These are phyloP conservation scores for Pseudopleuronectes americanus DNA, from an alignment of 2,797 vertebrate species.

Conservation along the genomic window DNA sequence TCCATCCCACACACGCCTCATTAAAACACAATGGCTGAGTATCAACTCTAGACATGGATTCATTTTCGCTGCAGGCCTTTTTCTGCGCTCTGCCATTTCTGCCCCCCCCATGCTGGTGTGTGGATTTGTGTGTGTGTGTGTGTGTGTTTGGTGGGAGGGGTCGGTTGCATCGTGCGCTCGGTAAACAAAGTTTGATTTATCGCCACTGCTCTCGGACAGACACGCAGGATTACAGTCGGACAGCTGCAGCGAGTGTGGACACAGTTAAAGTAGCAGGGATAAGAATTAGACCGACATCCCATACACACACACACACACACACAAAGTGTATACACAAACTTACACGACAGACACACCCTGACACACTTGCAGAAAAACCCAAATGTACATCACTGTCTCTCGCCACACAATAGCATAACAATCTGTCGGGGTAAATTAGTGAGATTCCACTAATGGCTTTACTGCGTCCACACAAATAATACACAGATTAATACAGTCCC, in stretches of 20 bases:
- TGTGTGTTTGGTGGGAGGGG: constrained; percentile 4
- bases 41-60: constrained; percentile 44
- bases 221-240: constrained; percentile 47
- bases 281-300: constrained; percentile 34
- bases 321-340: background rate
- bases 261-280: constrained; percentile 51
- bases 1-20: constrained; percentile 48
- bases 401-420: background rate
- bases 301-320: constrained; percentile 24
- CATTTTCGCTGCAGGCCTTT: constrained; percentile 38
- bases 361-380: constrained; percentile 8
- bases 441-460: constrained; percentile 32
- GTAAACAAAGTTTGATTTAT: constrained; percentile 40
- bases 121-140: constrained; percentile 12
- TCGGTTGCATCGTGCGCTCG: constrained; percentile 5
- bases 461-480: constrained; percentile 12
- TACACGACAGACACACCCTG: constrained; percentile 9
- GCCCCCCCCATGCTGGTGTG: background rate
- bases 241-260: constrained; percentile 51
- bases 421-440: constrained; percentile 23
- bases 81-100: constrained; percentile 33
- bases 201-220: constrained; percentile 18
- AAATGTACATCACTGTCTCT: background rate
- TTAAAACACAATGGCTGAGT: constrained; percentile 57
- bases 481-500: constrained; percentile 1